Base-by-base conservation (phyloP, 2,113 vertebrate genomes). In the Vulpes lagopus region DNA sequence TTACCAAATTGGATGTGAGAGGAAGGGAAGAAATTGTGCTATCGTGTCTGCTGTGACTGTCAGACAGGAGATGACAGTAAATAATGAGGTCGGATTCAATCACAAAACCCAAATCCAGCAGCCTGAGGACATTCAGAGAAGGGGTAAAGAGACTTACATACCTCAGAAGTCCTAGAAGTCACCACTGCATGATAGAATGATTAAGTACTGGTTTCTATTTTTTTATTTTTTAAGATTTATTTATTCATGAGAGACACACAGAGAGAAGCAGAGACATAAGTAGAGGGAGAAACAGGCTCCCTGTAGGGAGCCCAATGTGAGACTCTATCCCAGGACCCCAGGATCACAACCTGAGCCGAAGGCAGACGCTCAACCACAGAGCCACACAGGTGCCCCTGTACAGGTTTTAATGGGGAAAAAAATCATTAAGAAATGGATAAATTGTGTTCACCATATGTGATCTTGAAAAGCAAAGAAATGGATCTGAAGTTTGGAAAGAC, bases 401-500 rank as follows among this genome's bases (percentile, higher is more conserved):
- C 11, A 43, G 35, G 0, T 19, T 60, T 57, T 35, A 43, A 9
- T 65, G 22, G 49, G 11, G 43, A 14, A 35, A 57, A 51, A 53
- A 91, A 19, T 10, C 32, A 62, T 51, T 65, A 80, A 81, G 55
- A 82, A 87, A 83, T 11, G 9, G 5, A 38, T 60, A 91, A 82
- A 74, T 89, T 88, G 38, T 38, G 11, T 32, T 87, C 25, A 88
- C 30, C 2, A 0, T 38, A 43, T 22, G 10, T 91, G 23, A 57
- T 59, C 93, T 93, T n/a, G 27, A 84, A 88, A 91, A 60, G 51
- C 78, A 73, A 87, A 94, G 76, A 96, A 91, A 62, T 83, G n/a
- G 12, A 88, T 82, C 25, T 38, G 57, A 73, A 53, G 53, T 64
- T 91, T 65, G 53, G 64, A 78, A 96, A 89, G 79, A 62, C 38